Percentiles rank a stretch among this genome's conserved stretches.
These are phyloP conservation scores for Vannuccia rotundouncinata DNA, from an alignment of 2,888 invertebrate genomes.

Conservation along the genomic window DNA sequence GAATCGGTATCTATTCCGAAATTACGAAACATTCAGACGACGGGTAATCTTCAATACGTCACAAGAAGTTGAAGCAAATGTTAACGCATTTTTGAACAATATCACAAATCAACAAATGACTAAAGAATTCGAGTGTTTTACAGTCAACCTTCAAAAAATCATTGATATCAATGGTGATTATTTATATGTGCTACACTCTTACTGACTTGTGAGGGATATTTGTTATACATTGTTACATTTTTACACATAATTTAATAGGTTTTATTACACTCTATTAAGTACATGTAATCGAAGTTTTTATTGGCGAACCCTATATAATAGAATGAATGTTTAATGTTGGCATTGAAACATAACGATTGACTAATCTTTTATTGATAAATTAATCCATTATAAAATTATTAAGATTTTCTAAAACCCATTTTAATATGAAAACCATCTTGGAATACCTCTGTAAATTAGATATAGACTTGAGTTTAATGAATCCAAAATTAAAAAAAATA, in stretches of 20 bases:
- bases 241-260: slow-evolving; percentile 9
- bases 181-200: slow-evolving; percentile 7
- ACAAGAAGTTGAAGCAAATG: slow-evolving; percentile 18
- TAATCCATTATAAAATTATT: no score
- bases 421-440: no score
- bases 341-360: no score
- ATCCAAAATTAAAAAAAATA: no score
- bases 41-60: slow-evolving; percentile 18
- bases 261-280: slow-evolving; percentile 19
- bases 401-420: no score
- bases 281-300: slow-evolving; percentile 7
- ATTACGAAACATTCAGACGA: slow-evolving; percentile 25
- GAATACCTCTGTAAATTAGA: no score
- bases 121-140: slow-evolving; percentile 12
- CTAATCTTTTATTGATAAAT: no score
- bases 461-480: no score
- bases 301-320: slow-evolving; percentile 2
- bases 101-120: slow-evolving; percentile 3
- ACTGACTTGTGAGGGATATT: slow-evolving; percentile 16
- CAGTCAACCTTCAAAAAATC: slow-evolving; percentile 6
- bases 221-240: slow-evolving; percentile 22
- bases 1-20: slow-evolving; percentile 12
- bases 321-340: no score
- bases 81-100: slow-evolving; percentile 13
- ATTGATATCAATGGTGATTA: slow-evolving; percentile 27